Base-by-base conservation (phyloP, 92 coral and sea anemone genomes). In the Porites divaricata region DNA sequence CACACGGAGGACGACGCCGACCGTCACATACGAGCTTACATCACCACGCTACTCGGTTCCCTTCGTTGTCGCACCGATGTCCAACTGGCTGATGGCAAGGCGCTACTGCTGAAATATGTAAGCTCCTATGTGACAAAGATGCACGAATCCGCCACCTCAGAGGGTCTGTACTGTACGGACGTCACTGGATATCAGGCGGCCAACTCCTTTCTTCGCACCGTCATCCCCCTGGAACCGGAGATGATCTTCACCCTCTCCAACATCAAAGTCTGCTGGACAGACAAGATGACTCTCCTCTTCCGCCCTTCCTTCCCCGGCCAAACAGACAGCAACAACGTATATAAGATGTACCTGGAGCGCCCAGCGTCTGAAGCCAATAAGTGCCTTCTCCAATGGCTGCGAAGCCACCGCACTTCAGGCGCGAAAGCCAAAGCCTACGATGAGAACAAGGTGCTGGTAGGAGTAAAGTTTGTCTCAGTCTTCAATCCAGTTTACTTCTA, bases 31-130 rank as follows among this genome's bases (percentile, higher is more conserved):
- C 9, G 85, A 4, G 83, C 78, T 0, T 83, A 88, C 78, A 17
- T 83, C 17, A 28, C 74, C 15, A 51, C 85, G 1, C 58, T 88
- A 1, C 8, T 88, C 0, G 79, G 79, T 0, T 54, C 88, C 6
- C 75, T 88, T 0, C 0, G 58, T 9, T 88, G 92, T 28, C 73
- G 80, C 6, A 83, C 83, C 85, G 85, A 88, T 26, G 54, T 83
- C 19, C 88, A 88, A 63, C 4, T 53, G 0, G 56, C 81, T 1
- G 88, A 88, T 49, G 85, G 78, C 57, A 17, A 79, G 1, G 62
- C 74, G 4, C 83, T 81, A 87, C 12, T 81, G 1, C 74, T 88
- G n/a, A 24, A 79, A 12, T 88, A 88, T 69, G 87, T 76, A 2
- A 17, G 74, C 14, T 49, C 83, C 11, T 88, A 81, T 13, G 83